phyloP scores from a whole-genome alignment of 2,888 invertebrate species.

The Heterodera filipjevi region DNA sequence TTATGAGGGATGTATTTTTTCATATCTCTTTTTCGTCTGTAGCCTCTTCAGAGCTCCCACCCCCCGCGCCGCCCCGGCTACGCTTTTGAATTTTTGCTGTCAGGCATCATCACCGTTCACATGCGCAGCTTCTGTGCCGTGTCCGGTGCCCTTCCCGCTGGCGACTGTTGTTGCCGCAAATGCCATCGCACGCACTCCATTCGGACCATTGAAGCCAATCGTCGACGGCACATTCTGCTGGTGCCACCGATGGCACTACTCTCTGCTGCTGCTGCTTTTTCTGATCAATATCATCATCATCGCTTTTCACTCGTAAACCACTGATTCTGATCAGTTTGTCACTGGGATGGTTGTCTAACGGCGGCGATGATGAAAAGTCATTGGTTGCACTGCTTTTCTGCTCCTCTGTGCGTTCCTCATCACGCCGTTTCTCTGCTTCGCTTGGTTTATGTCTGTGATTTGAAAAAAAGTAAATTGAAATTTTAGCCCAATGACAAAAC shows the following conservation, averaged over 20 bases:
- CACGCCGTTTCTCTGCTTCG: neutral
- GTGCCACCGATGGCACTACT: neutral
- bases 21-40: too few species aligned
- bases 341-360: neutral
- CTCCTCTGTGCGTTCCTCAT: neutral
- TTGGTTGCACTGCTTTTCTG: neutral
- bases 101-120: neutral
- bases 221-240: neutral
- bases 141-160: neutral
- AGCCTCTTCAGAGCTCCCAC: too few species aligned
- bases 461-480: too few species aligned
- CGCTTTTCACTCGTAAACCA: neutral
- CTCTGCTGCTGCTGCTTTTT: neutral
- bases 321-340: slow-evolving; percentile 8
- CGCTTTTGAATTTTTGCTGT: neutral
- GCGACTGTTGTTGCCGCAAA: neutral
- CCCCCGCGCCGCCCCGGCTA: too few species aligned
- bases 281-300: neutral
- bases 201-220: slow-evolving; percentile 2
- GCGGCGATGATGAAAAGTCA: neutral
- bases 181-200: neutral
- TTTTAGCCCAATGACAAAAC: too few species aligned
- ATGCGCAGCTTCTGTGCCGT: slow-evolving; percentile 1
- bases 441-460: neutral
- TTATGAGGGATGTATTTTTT: too few species aligned